These are phyloP conservation scores for Drosophila multiciliata DNA, from an alignment of 2,888 invertebrate genomes.

Conservation along the genomic window DNA sequence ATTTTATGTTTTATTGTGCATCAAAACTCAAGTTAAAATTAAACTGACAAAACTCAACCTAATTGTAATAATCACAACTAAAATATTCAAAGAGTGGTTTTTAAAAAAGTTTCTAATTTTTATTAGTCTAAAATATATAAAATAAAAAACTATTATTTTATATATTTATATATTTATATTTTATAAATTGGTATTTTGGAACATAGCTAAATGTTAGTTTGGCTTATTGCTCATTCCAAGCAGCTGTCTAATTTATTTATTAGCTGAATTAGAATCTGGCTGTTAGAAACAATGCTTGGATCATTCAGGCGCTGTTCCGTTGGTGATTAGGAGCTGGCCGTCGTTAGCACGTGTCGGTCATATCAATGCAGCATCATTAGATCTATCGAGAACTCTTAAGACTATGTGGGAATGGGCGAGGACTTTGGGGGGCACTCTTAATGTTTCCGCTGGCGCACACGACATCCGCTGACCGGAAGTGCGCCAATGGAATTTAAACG, in stretches of 20 bases:
- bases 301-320: conserved; percentile 48
- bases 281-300: conserved; percentile 45
- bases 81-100: not conserved
- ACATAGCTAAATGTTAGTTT: not conserved
- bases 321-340: conserved; percentile 57
- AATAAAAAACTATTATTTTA: too few relatives aligned
- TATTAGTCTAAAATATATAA: too few relatives aligned
- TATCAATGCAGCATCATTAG: conserved; percentile 65
- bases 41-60: too few relatives aligned
- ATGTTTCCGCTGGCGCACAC: conserved; percentile 84
- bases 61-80: too few relatives aligned
- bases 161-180: too few relatives aligned
- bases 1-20: too few relatives aligned
- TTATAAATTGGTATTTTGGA: not conserved
- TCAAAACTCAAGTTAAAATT: too few relatives aligned
- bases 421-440: conserved; percentile 57
- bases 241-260: conserved; percentile 32
- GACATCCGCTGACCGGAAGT: conserved; percentile 81
- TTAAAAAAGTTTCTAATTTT: too few relatives aligned
- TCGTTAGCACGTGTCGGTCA: conserved; percentile 63
- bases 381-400: not conserved
- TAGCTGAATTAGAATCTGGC: not conserved
- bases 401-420: not conserved
- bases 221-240: not conserved
- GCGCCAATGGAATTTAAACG: conserved; percentile 81